Evolutionary conservation across 2,797 vertebrate species (phyloP).

Genomic region (Stomatorhinus walkeri): DNA sequence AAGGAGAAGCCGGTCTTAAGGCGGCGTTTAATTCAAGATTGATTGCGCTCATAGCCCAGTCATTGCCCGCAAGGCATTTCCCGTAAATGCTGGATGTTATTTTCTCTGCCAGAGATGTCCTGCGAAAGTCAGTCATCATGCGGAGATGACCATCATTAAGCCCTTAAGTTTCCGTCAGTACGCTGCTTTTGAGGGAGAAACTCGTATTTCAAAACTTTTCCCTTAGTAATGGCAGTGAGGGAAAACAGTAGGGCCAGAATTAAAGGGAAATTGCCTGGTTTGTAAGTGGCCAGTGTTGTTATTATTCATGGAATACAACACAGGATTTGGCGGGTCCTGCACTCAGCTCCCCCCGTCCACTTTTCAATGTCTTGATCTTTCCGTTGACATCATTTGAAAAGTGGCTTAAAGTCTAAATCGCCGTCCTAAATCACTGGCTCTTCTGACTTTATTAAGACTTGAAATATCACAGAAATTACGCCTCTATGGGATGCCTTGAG

Average conservation of each 20-base stretch:
- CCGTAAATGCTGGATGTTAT: not conserved
- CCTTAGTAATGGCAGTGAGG: not conserved
- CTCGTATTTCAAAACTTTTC: conserved; percentile 15
- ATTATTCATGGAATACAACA: conserved; percentile 41
- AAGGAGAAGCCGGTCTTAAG: not conserved
- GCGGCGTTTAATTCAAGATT: conserved; percentile 12
- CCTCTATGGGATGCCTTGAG: not conserved
- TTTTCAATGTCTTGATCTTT: conserved; percentile 59
- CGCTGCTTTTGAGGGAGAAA: not conserved
- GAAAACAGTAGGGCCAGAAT: conserved; percentile 17
- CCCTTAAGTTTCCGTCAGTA: conserved; percentile 13
- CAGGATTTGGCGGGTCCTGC: conserved; percentile 26
- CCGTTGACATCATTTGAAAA: conserved; percentile 59
- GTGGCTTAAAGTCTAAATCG: conserved; percentile 29
- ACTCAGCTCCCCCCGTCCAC: conserved; percentile 59
- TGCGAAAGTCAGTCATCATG: not conserved
- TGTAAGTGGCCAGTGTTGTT: conserved; percentile 48
- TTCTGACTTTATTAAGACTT: not conserved
- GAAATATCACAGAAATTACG: conserved; percentile 8
- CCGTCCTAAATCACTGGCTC: conserved; percentile 1
- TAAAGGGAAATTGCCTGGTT: conserved; percentile 8
- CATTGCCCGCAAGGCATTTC: not conserved
- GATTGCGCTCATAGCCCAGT: conserved; percentile 1
- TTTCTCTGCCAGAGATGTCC: not conserved
- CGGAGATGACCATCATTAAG: not conserved